Percentiles rank a stretch among this genome's conserved stretches.
phyloP scores from a whole-genome alignment of 2,888 invertebrate species.

The Uropetala carovei region DNA sequence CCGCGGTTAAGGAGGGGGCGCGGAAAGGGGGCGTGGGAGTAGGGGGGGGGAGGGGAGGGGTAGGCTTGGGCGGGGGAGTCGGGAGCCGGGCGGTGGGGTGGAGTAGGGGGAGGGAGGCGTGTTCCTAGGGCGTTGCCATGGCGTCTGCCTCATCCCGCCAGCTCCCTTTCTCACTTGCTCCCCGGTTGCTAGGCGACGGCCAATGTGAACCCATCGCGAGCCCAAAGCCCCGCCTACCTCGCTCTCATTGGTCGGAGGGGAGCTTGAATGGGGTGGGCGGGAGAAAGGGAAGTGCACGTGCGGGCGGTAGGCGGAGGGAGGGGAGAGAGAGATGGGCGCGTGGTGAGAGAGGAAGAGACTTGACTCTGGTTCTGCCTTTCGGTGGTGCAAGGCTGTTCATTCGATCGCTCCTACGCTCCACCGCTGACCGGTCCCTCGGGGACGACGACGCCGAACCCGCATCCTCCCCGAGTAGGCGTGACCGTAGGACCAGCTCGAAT shows the following conservation, averaged over 20 bases:
- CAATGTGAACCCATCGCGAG: slow-evolving; percentile 75
- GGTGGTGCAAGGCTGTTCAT: slow-evolving; percentile 65
- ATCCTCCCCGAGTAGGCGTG: neutral
- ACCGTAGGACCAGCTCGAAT: neutral
- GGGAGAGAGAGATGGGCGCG: neutral
- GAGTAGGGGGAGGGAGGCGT: slow-evolving; percentile 65
- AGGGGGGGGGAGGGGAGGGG: slow-evolving; percentile 55
- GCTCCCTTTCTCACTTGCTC: slow-evolving; percentile 67
- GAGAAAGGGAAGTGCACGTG: slow-evolving; percentile 70
- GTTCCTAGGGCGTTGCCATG: slow-evolving; percentile 68
- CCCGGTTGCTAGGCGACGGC: slow-evolving; percentile 76
- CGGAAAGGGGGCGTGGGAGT: neutral
- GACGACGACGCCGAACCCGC: slow-evolving; percentile 30
- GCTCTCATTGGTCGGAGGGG: slow-evolving; percentile 73
- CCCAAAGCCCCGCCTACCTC: slow-evolving; percentile 74
- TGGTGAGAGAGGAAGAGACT: neutral
- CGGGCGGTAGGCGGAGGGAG: slow-evolving; percentile 69
- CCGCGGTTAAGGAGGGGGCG: neutral
- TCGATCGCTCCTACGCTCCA: slow-evolving; percentile 62
- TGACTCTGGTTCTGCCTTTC: slow-evolving; percentile 25
- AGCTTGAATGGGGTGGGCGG: slow-evolving; percentile 69
- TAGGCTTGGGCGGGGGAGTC: slow-evolving; percentile 60
- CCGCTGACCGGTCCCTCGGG: slow-evolving; percentile 21
- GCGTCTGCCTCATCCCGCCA: slow-evolving; percentile 79
- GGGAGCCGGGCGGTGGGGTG: slow-evolving; percentile 34